These are phyloP conservation scores for Parauchenoglanis ngamensis DNA, from an alignment of 2,797 vertebrate species.

Conservation along the genomic window DNA sequence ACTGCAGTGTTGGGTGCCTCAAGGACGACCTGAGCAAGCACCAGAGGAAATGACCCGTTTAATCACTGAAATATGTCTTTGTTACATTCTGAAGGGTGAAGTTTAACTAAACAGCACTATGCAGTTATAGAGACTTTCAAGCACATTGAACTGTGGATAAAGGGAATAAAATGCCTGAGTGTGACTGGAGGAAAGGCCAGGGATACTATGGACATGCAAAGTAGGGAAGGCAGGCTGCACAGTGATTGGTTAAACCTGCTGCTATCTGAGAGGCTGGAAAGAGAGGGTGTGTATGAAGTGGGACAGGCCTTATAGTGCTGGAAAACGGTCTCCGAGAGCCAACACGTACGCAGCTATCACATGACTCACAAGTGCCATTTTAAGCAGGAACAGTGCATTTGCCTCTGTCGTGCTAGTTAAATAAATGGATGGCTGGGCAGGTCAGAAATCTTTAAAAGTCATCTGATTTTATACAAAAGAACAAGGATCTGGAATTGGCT, in stretches of 20 bases:
- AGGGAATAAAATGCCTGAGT: not conserved
- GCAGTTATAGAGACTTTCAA: conserved; percentile 11
- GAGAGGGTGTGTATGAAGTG: conserved; percentile 44
- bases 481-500: conserved; percentile 20
- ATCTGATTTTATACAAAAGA: conserved; percentile 52
- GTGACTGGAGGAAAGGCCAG: conserved; percentile 42
- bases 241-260: conserved; percentile 68
- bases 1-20: conserved; percentile 6
- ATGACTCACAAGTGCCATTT: conserved; percentile 60
- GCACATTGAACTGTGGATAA: not conserved
- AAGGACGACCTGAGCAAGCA: conserved; percentile 38
- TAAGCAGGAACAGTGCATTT: conserved; percentile 30
- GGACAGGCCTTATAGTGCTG: conserved; percentile 22
- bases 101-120: conserved; percentile 43
- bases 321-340: conserved; percentile 48
- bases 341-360: conserved; percentile 71
- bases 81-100: conserved; percentile 32
- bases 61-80: conserved; percentile 45
- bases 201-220: conserved; percentile 58
- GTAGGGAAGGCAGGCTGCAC: conserved; percentile 33
- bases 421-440: conserved; percentile 50
- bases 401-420: conserved; percentile 48
- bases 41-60: conserved; percentile 34
- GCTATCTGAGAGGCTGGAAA: conserved; percentile 68
- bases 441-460: conserved; percentile 48